These are phyloP conservation scores for Linnaemya tessellans DNA, from an alignment of 2,888 invertebrate genomes.

Conservation along the genomic window DNA sequence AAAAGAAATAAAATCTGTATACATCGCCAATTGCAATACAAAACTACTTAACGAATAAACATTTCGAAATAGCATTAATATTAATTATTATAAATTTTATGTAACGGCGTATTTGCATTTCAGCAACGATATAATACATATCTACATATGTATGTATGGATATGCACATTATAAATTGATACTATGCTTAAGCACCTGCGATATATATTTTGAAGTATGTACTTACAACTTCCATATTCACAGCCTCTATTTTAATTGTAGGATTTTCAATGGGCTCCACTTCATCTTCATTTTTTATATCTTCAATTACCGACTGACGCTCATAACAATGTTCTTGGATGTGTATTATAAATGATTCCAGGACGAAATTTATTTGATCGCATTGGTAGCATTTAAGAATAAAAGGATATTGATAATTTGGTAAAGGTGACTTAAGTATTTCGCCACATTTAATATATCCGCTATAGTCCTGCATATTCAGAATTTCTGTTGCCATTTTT, in stretches of 20 bases:
- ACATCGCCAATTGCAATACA: too few species aligned
- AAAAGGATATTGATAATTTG: slow-evolving; percentile 52
- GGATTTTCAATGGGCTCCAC: slow-evolving; percentile 24
- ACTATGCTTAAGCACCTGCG: too few species aligned
- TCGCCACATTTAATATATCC: slow-evolving; percentile 66
- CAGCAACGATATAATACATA: too few species aligned
- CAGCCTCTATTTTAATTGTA: slow-evolving; percentile 37
- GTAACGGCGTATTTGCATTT: too few species aligned
- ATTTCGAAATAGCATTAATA: too few species aligned
- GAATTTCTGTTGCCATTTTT: slow-evolving; percentile 51
- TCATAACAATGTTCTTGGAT: slow-evolving; percentile 46
- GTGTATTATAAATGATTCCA: slow-evolving; percentile 60
- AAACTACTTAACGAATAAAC: too few species aligned
- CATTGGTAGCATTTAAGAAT: slow-evolving; percentile 61
- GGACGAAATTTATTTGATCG: slow-evolving; percentile 43
- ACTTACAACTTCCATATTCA: slow-evolving; percentile 58
- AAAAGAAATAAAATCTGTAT: too few species aligned
- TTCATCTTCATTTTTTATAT: slow-evolving; percentile 35
- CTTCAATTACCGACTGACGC: background rate
- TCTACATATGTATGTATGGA: too few species aligned
- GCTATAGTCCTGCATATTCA: slow-evolving; percentile 34
- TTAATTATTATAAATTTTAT: too few species aligned
- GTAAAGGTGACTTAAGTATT: slow-evolving; percentile 61
- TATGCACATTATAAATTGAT: too few species aligned
- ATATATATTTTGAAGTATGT: too few species aligned